Evolutionary conservation across 2,888 invertebrate species (phyloP).

Genomic region (Tinea semifulvella): DNA sequence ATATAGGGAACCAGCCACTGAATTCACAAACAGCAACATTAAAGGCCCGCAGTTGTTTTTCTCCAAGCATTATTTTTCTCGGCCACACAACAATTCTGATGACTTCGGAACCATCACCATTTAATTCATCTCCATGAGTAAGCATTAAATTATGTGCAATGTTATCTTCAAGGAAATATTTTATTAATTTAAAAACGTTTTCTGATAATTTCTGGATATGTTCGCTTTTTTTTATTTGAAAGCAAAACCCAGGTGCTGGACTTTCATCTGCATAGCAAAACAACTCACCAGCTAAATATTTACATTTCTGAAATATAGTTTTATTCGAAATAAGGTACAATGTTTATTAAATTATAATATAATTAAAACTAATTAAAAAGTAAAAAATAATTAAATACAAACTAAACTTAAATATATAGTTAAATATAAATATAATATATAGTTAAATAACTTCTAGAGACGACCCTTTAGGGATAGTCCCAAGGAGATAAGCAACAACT

Average conservation of each 20-base stretch:
- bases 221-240: constrained; percentile 54
- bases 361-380: no score
- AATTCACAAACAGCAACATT: constrained; percentile 81
- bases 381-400: no score
- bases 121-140: constrained; percentile 57
- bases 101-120: constrained; percentile 31
- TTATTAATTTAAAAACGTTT: constrained; percentile 55
- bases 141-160: constrained; percentile 82
- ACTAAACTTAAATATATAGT: no score
- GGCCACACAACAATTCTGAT: constrained; percentile 74
- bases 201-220: constrained; percentile 31
- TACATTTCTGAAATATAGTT: constrained; percentile 59
- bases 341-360: no score
- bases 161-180: constrained; percentile 66
- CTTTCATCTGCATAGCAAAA: constrained; percentile 58
- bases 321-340: no score
- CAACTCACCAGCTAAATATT: constrained; percentile 57
- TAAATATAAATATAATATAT: no score
- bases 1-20: constrained; percentile 78
- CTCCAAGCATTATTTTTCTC: constrained; percentile 61
- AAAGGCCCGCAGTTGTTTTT: constrained; percentile 66
- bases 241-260: constrained; percentile 76
- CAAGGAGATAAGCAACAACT: no score
- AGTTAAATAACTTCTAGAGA: no score
- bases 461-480: no score